A percentile compares a stretch with the other conserved stretches of the same genome.
Conservation (phyloP, 1,140 invertebrate species). For the Hypsibius dujardini region DNA sequence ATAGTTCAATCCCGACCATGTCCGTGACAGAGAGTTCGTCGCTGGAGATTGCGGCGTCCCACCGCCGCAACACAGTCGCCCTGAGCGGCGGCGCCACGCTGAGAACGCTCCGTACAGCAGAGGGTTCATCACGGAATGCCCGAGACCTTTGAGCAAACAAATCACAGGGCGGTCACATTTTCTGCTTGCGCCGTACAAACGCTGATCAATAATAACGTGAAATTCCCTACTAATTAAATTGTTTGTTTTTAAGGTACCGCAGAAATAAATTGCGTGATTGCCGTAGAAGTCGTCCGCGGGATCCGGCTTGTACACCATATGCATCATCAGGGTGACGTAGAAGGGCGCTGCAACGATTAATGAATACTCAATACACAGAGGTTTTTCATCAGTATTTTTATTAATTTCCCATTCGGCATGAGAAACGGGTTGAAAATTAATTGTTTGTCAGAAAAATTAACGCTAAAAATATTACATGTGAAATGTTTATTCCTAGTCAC, state of each 20-base stretch:
- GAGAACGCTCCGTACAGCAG: neutral
- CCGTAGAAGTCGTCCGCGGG: neutral
- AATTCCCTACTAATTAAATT: neutral
- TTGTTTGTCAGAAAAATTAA: too few relatives aligned
- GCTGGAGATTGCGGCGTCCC: too few relatives aligned
- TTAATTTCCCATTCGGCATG: too few relatives aligned
- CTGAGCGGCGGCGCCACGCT: neutral
- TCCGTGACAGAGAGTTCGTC: too few relatives aligned
- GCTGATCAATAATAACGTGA: neutral
- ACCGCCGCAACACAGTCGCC: too few relatives aligned
- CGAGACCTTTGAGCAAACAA: neutral
- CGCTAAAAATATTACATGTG: too few relatives aligned
- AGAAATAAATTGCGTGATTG: constrained; percentile 16
- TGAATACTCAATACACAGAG: too few relatives aligned
- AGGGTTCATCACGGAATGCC: constrained; percentile 10
- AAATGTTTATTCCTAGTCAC: too few relatives aligned
- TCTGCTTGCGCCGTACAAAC: neutral
- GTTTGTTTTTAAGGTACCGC: neutral
- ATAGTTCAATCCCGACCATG: too few relatives aligned
- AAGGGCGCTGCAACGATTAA: constrained; percentile 9
- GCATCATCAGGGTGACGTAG: neutral
- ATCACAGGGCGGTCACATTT: neutral
- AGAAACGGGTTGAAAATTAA: too few relatives aligned
- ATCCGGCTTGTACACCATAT: neutral
- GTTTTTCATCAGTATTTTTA: too few relatives aligned